These are phyloP conservation scores for Eristalis arbustorum DNA, from an alignment of 2,888 invertebrate genomes.

Conservation along the genomic window DNA sequence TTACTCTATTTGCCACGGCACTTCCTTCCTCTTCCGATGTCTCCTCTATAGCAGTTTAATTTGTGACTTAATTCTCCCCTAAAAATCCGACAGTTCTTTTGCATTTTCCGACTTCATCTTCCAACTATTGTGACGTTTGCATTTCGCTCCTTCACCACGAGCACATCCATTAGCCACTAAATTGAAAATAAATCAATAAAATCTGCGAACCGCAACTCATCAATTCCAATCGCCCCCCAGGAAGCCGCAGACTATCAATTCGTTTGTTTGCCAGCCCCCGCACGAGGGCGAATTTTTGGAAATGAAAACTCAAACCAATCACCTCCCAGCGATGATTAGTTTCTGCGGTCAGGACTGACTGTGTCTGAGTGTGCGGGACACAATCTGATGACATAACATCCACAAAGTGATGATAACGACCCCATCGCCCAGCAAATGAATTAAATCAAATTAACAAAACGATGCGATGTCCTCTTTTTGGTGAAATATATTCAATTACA, in stretches of 20 bases:
- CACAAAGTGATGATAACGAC: slow-evolving; percentile 14
- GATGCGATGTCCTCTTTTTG: slow-evolving; percentile 27
- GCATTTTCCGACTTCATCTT: too few relatives aligned
- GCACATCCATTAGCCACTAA: neutral
- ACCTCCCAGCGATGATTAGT: slow-evolving; percentile 34
- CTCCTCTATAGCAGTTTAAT: too few relatives aligned
- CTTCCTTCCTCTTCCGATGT: too few relatives aligned
- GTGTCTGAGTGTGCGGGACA: too few relatives aligned
- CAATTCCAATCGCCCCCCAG: neutral
- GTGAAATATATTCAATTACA: slow-evolving; percentile 20
- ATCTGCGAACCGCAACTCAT: slow-evolving; percentile 12
- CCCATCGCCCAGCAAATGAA: slow-evolving; percentile 11
- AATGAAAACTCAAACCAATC: neutral
- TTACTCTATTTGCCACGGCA: too few relatives aligned
- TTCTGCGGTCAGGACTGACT: slow-evolving; percentile 32
- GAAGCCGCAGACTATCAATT: slow-evolving; percentile 35
- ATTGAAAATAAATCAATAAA: neutral
- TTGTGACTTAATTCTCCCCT: too few relatives aligned
- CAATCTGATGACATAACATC: slow-evolving; percentile 3
- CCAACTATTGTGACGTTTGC: too few relatives aligned
- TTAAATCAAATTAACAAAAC: slow-evolving; percentile 55
- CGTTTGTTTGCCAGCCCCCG: slow-evolving; percentile 6
- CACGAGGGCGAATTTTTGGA: neutral
- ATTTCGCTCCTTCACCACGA: too few relatives aligned
- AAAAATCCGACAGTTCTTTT: too few relatives aligned